Evolutionary conservation across 2,888 invertebrate genomes (phyloP).

Genomic region (Pardosa pseudoannulata): DNA sequence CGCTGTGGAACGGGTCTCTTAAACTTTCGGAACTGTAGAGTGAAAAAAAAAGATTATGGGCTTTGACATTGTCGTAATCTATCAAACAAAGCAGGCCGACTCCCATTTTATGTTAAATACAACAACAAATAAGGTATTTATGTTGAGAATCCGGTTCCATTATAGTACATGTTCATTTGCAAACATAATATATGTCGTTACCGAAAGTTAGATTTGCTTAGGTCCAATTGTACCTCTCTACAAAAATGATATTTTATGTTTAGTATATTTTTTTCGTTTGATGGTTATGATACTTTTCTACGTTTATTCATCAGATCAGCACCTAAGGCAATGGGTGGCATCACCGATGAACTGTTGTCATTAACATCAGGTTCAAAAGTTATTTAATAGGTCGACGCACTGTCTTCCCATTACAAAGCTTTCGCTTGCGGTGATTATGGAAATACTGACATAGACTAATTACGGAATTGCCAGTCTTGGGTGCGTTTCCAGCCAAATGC

Average conservation of each 20-base stretch:
- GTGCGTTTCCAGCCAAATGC: not conserved
- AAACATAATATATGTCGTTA: constrained; percentile 32
- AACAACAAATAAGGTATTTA: constrained; percentile 19
- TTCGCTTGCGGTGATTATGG: constrained; percentile 17
- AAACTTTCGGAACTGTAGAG: not conserved
- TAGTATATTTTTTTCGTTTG: not conserved
- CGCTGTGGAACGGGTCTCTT: not conserved
- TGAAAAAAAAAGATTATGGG: not conserved
- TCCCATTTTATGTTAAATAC: constrained; percentile 21
- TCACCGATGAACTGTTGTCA: constrained; percentile 4
- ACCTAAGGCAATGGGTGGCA: constrained; percentile 36
- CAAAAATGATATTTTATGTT: not conserved
- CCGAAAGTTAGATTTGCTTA: constrained; percentile 15
- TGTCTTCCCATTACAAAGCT: constrained; percentile 26
- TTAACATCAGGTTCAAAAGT: constrained; percentile 25
- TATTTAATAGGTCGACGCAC: constrained; percentile 32
- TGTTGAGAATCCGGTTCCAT: constrained; percentile 20
- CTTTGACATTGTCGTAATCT: constrained; percentile 33
- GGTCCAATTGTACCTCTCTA: not conserved
- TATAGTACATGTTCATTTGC: constrained; percentile 37
- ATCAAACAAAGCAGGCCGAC: constrained; percentile 34
- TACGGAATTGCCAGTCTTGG: not conserved
- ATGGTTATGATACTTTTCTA: not conserved
- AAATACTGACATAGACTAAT: constrained; percentile 19
- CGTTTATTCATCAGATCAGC: constrained; percentile 33